Evolutionary conservation across 1,140 invertebrate species (phyloP), one percentile per base, ranked within the genome.

Genomic region (Liolophura sinensis): DNA sequence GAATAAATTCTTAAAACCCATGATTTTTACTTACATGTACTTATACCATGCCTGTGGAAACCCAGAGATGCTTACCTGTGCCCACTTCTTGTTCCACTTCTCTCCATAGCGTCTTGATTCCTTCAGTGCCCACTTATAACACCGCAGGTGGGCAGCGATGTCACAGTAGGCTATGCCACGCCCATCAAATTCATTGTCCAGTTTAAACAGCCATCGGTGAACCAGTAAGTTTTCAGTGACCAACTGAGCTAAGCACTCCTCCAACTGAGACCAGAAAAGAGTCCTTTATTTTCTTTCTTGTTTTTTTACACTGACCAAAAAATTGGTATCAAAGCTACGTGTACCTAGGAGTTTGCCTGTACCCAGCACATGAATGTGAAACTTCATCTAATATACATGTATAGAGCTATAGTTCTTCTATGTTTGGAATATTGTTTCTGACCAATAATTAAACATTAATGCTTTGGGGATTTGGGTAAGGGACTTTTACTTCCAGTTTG

Each of bases 51-150:
- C n/a, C n/a, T n/a, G n/a, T n/a, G n/a, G 14, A 25, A n/a, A 4
- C 18, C 22, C 27, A 56, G 60, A 40, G 9, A 47, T 24, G 25
- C 49, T 16, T 65, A 82, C 80, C 77, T 85, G 83, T 27, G 84
- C 83, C 83, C 83, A 85, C 72, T 84, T 84, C 63, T 84, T 82
- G 40, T 47, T 77, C 84, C 84, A 85, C 62, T 84, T 84, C 20
- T 84, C 81, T 12, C 82, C 82, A 70, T 84, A 85, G 73, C 82
- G 70, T 16, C 72, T 64, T 20, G 73, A 73, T 68, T 85, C 83
- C 65, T 82, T 84, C 27, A 78, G 62, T n/a, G 79, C 82, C 79
- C 81, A 84, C 16, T 67, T 64, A 68, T 82, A 84, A 65, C 83
- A 84, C 55, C 74, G 67, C 18, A 85, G 70, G 60, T 84, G 72